Conservation (phyloP, 2,888 invertebrate genomes). For the Odontomyia ornata region DNA sequence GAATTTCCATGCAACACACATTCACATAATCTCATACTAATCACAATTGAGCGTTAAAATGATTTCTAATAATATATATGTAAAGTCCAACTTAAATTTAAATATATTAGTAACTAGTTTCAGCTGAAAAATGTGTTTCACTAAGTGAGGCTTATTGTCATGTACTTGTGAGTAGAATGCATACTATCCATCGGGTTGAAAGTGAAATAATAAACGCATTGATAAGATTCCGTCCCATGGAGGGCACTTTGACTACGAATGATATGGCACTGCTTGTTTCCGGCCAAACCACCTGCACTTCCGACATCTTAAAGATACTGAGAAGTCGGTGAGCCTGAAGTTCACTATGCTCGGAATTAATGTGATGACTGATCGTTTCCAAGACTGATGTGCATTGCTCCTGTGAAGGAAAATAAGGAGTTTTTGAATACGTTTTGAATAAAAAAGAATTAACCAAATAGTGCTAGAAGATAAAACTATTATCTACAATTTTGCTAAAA, state of each 20-base stretch:
- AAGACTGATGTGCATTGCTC: constrained; percentile 85
- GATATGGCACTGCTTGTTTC: constrained; percentile 57
- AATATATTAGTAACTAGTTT: no score
- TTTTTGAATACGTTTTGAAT: no score
- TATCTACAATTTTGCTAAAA: no score
- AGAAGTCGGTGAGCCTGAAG: constrained; percentile 86
- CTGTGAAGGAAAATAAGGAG: constrained; percentile 66
- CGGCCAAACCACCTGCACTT: constrained; percentile 87
- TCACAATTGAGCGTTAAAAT: no score
- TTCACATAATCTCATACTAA: no score
- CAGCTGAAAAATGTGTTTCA: no score
- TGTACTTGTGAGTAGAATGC: constrained; percentile 45
- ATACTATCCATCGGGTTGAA: constrained; percentile 42
- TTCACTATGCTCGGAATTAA: constrained; percentile 85
- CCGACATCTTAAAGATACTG: constrained; percentile 92
- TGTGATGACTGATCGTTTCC: constrained; percentile 82
- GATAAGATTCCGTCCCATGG: not conserved
- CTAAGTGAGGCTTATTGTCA: constrained; percentile 45
- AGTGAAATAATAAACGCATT: constrained; percentile 27
- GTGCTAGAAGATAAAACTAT: no score
- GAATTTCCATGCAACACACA: no score
- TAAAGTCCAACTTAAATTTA: no score
- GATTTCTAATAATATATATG: no score
- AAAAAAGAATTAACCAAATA: constrained; percentile 23
- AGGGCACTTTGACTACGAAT: not conserved